Base-by-base conservation (phyloP, 2,797 vertebrate genomes). In the Bradypus variegatus region DNA sequence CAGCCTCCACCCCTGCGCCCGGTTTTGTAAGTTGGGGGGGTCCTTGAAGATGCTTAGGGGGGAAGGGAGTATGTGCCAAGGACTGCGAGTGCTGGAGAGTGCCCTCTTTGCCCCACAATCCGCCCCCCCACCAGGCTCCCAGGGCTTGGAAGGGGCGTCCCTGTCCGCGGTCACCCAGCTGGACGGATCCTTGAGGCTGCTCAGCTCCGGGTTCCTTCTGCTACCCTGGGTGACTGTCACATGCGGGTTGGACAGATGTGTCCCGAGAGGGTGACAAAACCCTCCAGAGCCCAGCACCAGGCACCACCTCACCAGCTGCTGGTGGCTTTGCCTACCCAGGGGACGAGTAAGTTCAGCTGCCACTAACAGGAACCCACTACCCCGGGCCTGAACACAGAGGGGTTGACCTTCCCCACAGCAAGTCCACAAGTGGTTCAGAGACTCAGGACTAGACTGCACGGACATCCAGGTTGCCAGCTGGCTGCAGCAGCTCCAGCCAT, bases 21-120 rank as follows among this genome's bases (percentile, higher is more conserved):
- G 16, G 27, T 21, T 53, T 41, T 41, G 94, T 95, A 91, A 94
- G 91, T 16, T 91, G 72, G 38, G 41, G 93, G 88, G 58, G 36
- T 62, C 75, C 79, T 50, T 2, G 6, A 33, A 72, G 58, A 72
- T 38, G 53, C 36, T 16, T 31, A 77, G 78, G 70, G n/a, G n/a
- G 41, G 50, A 41, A 41, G 8, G 21, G 62, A 53, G 41, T 45
- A 45, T 45, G 41, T 45, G 33, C 11, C 27, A 38, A 55, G 53
- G 36, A 36, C 16, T 4, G 36, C 3, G 19, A 21, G 23, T 50
- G 41, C 53, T 18, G 55, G 13, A 50, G 76, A n/a, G 45, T 3
- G 36, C 25, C 21, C 69, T 25, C 19, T 21, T 31, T 29, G 27
- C 29, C 6, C 41, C 41, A 45, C 6, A 45, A 45, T 45, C 41